Conservation (phyloP, 2,797 vertebrate genomes). For the Petrocephalus schoutedeni region DNA sequence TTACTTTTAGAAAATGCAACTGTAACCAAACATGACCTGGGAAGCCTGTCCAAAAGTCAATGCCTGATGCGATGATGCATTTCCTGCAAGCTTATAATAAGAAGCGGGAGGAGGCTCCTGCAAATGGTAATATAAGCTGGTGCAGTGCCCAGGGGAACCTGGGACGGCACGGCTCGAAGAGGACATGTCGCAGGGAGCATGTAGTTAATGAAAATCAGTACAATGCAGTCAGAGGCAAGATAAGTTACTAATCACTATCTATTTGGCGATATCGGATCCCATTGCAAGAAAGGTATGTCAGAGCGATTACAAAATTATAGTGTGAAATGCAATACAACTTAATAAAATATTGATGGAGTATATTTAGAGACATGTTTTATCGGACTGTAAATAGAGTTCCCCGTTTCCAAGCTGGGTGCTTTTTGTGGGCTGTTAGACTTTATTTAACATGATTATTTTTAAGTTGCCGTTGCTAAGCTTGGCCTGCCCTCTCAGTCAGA, state of each 20-base stretch:
- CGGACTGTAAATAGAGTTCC: conserved; percentile 14
- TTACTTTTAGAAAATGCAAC: neutral
- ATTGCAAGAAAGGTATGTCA: neutral
- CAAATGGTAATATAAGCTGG: neutral
- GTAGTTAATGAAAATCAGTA: neutral
- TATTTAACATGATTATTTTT: neutral
- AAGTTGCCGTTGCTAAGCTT: neutral
- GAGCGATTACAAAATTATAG: neutral
- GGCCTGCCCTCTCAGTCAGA: neutral
- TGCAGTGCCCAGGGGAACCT: neutral
- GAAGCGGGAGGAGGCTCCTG: neutral
- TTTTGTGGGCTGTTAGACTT: neutral
- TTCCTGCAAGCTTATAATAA: neutral
- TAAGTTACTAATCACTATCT: neutral
- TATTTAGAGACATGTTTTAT: conserved; percentile 55
- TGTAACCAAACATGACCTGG: neutral
- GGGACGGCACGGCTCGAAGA: neutral
- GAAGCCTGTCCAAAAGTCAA: neutral
- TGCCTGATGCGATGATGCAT: neutral
- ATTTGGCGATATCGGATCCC: neutral
- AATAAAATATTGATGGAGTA: conserved; percentile 60
- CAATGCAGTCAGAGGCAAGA: neutral
- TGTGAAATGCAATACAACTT: conserved; percentile 30
- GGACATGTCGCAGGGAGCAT: neutral
- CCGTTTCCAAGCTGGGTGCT: neutral